Conservation (phyloP, 2,888 invertebrate genomes). For the Oscheius sp. region DNA sequence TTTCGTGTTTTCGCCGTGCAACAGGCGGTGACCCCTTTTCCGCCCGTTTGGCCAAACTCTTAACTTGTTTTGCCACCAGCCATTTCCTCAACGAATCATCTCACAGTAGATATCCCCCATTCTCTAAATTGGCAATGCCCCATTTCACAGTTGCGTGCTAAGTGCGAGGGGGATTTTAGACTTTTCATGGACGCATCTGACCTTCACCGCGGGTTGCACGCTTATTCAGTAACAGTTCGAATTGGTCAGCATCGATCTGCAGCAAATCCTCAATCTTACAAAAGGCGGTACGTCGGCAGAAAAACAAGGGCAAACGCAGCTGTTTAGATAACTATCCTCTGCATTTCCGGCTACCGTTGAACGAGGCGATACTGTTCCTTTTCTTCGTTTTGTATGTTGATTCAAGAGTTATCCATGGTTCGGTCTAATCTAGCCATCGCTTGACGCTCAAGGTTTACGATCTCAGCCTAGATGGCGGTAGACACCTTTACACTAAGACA, state of each 20-base stretch:
- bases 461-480: slow-evolving; percentile 38
- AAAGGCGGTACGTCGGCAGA: too few relatives aligned
- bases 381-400: slow-evolving; percentile 2
- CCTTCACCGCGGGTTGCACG: slow-evolving; percentile 2
- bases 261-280: too few relatives aligned
- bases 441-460: slow-evolving; percentile 36
- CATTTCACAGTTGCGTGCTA: slow-evolving; percentile 34
- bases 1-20: slow-evolving; percentile 32
- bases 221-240: neutral
- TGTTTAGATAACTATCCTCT: too few relatives aligned
- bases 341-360: too few relatives aligned
- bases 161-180: slow-evolving; percentile 25
- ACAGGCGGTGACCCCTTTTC: slow-evolving; percentile 34
- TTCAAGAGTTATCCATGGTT: slow-evolving; percentile 28
- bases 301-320: too few relatives aligned
- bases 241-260: too few relatives aligned
- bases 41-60: slow-evolving; percentile 1
- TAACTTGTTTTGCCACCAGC: neutral
- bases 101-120: neutral
- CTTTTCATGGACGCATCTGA: slow-evolving; percentile 26
- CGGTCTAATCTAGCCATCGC: slow-evolving; percentile 37
- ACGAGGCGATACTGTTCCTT: too few relatives aligned
- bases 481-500: slow-evolving; percentile 33
- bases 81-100: neutral
- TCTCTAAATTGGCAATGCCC: slow-evolving; percentile 22